A percentile compares a stretch with the other conserved stretches of the same genome.
These are phyloP conservation scores for Hylia prasina DNA, from an alignment of 2,113 vertebrate genomes.

Conservation along the genomic window DNA sequence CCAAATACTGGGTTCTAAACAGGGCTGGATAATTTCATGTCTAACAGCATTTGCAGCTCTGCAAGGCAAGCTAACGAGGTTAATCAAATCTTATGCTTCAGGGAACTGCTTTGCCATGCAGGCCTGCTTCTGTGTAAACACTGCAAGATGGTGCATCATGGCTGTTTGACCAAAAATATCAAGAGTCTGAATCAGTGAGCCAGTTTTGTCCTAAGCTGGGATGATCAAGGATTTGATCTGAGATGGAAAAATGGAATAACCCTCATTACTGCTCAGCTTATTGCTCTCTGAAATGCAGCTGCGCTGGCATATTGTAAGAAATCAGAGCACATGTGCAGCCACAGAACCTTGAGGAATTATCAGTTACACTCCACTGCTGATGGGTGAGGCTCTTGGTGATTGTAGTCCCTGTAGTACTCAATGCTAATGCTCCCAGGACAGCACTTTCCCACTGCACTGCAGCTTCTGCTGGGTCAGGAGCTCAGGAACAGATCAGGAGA, in stretches of 20 bases:
- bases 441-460: fast-evolving
- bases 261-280: not conserved
- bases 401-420: not conserved
- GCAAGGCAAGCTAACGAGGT: constrained; percentile 52
- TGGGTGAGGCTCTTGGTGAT: not conserved
- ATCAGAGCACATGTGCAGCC: not conserved
- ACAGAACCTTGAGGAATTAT: not conserved
- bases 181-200: not conserved
- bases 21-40: constrained; percentile 30
- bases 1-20: constrained; percentile 33
- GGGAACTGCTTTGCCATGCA: constrained; percentile 26
- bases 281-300: not conserved
- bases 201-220: not conserved
- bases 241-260: not conserved
- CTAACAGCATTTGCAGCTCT: constrained; percentile 43
- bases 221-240: not conserved
- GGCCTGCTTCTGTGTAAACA: constrained; percentile 16
- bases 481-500: not conserved
- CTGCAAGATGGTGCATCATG: constrained; percentile 8
- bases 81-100: constrained; percentile 64
- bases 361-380: not conserved
- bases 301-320: not conserved
- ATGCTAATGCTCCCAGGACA: not conserved
- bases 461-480: not conserved
- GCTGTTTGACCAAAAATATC: constrained; percentile 9